These are phyloP conservation scores for Phaethornis superciliosus DNA, from an alignment of 2,113 vertebrate genomes.

Conservation along the genomic window DNA sequence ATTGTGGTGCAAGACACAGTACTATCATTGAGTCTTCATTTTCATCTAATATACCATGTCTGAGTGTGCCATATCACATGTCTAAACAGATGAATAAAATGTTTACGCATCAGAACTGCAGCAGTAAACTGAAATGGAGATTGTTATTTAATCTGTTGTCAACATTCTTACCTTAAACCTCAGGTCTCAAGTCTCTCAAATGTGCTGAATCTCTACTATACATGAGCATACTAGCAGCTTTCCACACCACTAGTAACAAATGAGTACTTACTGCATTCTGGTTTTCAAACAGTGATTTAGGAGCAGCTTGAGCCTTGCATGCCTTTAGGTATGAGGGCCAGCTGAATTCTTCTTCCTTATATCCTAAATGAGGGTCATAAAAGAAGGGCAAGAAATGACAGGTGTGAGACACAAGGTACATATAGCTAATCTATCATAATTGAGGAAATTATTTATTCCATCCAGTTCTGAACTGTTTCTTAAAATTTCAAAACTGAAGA, in stretches of 20 bases:
- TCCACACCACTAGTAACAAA: background rate
- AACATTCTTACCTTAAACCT: background rate
- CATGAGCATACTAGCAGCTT: background rate
- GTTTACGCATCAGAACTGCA: background rate
- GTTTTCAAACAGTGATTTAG: conserved; percentile 88
- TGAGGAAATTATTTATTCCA: background rate
- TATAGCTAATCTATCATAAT: background rate
- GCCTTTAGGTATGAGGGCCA: conserved; percentile 85
- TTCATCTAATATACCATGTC: background rate
- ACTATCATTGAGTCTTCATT: background rate
- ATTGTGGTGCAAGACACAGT: background rate
- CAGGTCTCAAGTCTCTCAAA: background rate
- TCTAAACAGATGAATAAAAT: background rate
- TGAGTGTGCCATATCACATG: background rate
- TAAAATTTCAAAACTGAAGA: background rate
- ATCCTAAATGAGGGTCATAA: conserved; percentile 65
- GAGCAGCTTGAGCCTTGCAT: conserved; percentile 85
- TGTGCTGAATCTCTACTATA: background rate
- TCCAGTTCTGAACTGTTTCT: background rate
- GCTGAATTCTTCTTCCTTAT: conserved; percentile 87
- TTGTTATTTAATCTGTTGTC: background rate
- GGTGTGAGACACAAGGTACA: background rate
- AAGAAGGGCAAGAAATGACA: background rate
- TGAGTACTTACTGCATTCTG: conserved; percentile 83
- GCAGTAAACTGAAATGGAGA: background rate